phyloP scores from a whole-genome alignment of 2,113 vertebrate species.

The Equus przewalskii region DNA sequence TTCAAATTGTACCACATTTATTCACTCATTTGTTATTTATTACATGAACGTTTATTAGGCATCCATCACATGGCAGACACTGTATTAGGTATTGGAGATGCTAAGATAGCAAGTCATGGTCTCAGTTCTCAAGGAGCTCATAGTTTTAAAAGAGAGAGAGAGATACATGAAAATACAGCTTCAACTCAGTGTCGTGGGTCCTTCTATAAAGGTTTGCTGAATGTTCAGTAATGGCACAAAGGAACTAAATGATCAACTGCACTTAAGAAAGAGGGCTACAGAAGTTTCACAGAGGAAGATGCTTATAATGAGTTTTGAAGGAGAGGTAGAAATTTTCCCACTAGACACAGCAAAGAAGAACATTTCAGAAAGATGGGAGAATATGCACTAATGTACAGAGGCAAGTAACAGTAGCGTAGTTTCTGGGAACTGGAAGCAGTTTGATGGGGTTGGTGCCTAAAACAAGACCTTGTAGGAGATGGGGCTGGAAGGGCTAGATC shows the following conservation, averaged over 20 bases:
- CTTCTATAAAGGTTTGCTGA: background rate
- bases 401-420: background rate
- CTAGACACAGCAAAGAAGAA: background rate
- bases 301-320: background rate
- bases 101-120: background rate
- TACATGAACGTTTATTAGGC: constrained; percentile 1
- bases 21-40: constrained; percentile 7
- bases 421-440: background rate
- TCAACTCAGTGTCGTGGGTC: background rate
- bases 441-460: background rate
- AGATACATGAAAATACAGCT: background rate
- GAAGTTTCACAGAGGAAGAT: background rate
- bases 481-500: background rate
- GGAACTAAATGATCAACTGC: background rate
- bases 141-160: background rate
- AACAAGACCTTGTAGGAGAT: background rate
- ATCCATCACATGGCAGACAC: background rate
- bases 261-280: background rate
- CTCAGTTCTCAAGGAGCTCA: constrained; percentile 2
- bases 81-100: background rate
- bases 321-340: background rate
- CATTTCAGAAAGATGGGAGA: constrained; percentile 19
- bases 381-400: background rate
- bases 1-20: background rate
- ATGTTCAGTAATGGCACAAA: background rate